Evolutionary conservation across 2,113 vertebrate genomes (phyloP), one percentile per base, ranked within the genome.

Genomic region (Sprattus sprattus): DNA sequence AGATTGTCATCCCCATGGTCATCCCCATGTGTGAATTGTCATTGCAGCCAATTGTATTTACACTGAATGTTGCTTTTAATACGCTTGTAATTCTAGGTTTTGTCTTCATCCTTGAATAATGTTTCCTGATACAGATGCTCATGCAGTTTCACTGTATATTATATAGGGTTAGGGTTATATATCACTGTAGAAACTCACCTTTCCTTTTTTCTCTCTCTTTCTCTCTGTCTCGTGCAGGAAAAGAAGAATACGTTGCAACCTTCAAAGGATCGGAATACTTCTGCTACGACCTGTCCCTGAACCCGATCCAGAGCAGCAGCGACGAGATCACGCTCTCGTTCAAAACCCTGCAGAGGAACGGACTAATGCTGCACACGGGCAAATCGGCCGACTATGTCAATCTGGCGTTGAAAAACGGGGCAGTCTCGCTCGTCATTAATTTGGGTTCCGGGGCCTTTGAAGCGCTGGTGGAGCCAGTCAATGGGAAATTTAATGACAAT

Each of bases 401-500:
- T 95, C 97, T 99, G 91, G 97, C 98, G 82, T 95, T 99, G 97
- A 99, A 99, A 96, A 99, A 99, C 84, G 98, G 98, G 96, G 98
- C 98, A 81, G 98, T 99, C 89, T 99, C 98, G 89, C 97, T 99
- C 92, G 97, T 99, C 97, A 99, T 99, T 96, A 99, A 99, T 98
- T 96, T 99, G 97, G 98, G 98, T 94, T 99, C 98, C 92, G 98
- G 98, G 95, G 97, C 98, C 93, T 99, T 99, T 96, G 98, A 99
- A 96, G 98, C 98, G 47, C 96, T 99, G 94, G 98, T 99, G 97
- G 98, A 99, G 95, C 98, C 98, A 28, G 98, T 99, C 96, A 99
- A 99, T 95, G 98, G 98, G 94, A 99, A 99, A 96, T 99, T 99
- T 97, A 99, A 99, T 98, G 98, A 99, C 97, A 99, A 99, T 98